Percentiles rank a stretch among this genome's conserved stretches.
These are phyloP conservation scores for Malurus leucopterus DNA, from an alignment of 2,797 vertebrate genomes.

Conservation along the genomic window DNA sequence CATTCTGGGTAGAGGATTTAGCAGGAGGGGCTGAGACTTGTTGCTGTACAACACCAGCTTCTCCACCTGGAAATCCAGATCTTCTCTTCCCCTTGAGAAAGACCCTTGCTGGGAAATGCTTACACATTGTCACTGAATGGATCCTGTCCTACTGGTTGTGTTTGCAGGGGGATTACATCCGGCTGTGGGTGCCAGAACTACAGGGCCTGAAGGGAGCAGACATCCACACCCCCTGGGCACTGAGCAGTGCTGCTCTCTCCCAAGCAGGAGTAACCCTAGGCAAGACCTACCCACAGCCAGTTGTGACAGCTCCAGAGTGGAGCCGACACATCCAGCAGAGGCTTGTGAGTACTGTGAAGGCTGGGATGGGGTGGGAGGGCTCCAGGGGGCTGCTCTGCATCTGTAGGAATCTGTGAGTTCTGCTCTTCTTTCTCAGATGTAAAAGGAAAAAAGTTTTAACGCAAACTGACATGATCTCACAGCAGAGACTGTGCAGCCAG, in stretches of 20 bases:
- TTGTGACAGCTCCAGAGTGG: conserved; percentile 75
- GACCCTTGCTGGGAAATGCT: not conserved
- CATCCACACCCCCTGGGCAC: conserved; percentile 78
- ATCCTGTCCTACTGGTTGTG: not conserved
- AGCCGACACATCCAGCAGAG: conserved; percentile 73
- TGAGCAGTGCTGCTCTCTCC: conserved; percentile 68
- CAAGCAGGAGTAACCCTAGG: conserved; percentile 68
- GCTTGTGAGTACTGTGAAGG: conserved; percentile 59
- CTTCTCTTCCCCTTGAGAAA: not conserved
- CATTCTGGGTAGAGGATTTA: not conserved
- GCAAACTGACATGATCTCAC: rapidly evolving
- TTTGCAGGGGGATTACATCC: conserved; percentile 78
- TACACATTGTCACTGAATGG: not conserved
- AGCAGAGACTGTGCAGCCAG: not conserved
- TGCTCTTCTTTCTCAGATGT: not conserved
- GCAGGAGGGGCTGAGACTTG: not conserved
- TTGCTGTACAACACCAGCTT: not conserved
- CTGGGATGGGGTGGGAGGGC: not conserved
- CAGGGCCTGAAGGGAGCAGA: conserved; percentile 71
- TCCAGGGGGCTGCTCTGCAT: not conserved
- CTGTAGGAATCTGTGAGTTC: not conserved
- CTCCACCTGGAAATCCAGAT: not conserved
- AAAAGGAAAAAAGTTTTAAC: not conserved
- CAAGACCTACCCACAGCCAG: conserved; percentile 75
- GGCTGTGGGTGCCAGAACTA: conserved; percentile 80